Evolutionary conservation across 2,888 invertebrate genomes (phyloP), one percentile per base, ranked within the genome.

Genomic region (Calameuta pallipes): DNA sequence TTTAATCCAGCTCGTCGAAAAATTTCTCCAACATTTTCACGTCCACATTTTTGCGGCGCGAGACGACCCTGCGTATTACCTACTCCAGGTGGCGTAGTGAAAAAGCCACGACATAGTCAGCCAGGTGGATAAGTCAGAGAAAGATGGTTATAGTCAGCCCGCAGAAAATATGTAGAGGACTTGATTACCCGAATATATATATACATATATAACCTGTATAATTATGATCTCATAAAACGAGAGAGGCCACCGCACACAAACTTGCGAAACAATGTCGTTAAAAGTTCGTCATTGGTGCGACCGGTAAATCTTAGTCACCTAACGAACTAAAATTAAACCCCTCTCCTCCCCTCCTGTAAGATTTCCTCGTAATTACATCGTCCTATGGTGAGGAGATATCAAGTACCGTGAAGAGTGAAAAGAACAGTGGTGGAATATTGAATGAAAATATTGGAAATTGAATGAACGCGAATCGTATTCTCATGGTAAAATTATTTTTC

Each of bases 31-130:
- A 56, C 56, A 23, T 56, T 85, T 84, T 83, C 83, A 81, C 78
- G 81, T 78, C 78, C 79, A 80, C 82, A 83, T 85, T 85, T 85
- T 84, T 83, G 86, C 81, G 85, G 81, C 82, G 79, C 81, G 80
- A 82, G 80, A 82, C 86, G 86, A 37, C 9, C 1, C 56, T 23
- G 9, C 56, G 56, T 23, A 56, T 56, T 56, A 56, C 23, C 6
- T 15, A 23, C 56, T 9, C 56, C 56, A 56, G 23, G 56, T 56
- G 56, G 56, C 56, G 23, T 9, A 56, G 23, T 23, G 56, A 56
- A 56, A 56, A 56, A 56, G 23, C 2, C 23, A 56, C 23, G 56
- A 9, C 9, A 23, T 56, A 56, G 56, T 56, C 56, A 56, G 56
- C 56, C 56, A 56, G 23, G 56, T 56, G 9, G 56, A 56, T 23